Conservation (phyloP, 2,113 vertebrate genomes). For the Taurulus bubalis region DNA sequence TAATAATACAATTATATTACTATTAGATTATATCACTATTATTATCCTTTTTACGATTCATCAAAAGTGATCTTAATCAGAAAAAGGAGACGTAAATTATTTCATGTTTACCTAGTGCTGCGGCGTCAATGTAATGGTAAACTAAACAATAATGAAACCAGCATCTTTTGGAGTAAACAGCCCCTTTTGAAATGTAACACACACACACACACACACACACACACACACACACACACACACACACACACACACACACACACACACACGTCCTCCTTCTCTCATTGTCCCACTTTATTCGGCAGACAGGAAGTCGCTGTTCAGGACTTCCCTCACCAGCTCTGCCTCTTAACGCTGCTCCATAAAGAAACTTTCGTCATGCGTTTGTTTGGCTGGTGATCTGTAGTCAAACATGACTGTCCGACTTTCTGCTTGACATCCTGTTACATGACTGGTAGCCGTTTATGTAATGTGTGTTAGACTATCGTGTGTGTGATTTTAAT, state of each 20-base stretch:
- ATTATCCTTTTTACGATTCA: too few relatives aligned
- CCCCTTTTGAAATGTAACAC: neutral
- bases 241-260: neutral
- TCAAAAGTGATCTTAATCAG: too few relatives aligned
- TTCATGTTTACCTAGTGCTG: too few relatives aligned
- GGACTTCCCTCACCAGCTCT: neutral
- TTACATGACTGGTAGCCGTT: neutral
- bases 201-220: neutral
- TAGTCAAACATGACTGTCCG: conserved; percentile 17
- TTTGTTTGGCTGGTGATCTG: conserved; percentile 12
- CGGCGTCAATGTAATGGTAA: neutral
- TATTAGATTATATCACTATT: too few relatives aligned
- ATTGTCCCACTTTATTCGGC: neutral
- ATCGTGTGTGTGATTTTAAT: neutral
- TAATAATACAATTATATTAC: neutral
- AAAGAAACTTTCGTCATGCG: neutral
- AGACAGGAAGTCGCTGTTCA: conserved; percentile 13
- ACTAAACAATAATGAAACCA: neutral
- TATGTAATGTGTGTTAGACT: neutral
- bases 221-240: neutral
- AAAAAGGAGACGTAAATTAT: too few relatives aligned
- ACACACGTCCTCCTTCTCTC: conserved; percentile 21
- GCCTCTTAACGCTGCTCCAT: neutral
- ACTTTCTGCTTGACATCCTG: conserved; percentile 25
- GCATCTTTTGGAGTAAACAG: neutral